These are phyloP conservation scores for Leucophora obtusa DNA, from an alignment of 2,888 invertebrate genomes.

Conservation along the genomic window DNA sequence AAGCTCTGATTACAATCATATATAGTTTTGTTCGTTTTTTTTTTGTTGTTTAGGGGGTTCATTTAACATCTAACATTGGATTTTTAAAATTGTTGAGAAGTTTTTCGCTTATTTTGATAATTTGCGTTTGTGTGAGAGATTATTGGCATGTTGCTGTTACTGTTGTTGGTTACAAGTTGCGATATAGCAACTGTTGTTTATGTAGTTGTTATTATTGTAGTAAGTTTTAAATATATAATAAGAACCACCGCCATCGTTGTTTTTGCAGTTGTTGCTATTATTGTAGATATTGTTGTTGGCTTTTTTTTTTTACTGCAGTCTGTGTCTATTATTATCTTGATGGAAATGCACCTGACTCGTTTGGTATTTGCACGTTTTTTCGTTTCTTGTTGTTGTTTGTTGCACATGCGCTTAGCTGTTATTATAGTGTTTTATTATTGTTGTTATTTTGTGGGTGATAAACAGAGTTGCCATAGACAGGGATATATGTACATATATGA, in stretches of 20 bases:
- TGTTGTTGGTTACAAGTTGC: constrained; percentile 51
- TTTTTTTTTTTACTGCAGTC: constrained; percentile 51
- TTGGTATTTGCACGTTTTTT: constrained; percentile 70
- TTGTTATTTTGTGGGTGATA: constrained; percentile 55
- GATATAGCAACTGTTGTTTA: constrained; percentile 53
- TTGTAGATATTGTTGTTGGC: constrained; percentile 33
- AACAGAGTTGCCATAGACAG: constrained; percentile 44
- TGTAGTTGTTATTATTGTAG: constrained; percentile 14
- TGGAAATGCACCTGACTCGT: constrained; percentile 78
- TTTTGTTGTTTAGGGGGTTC: constrained; percentile 33
- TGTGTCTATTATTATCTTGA: constrained; percentile 71
- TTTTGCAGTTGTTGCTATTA: constrained; percentile 27
- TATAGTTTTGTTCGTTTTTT: constrained; percentile 15
- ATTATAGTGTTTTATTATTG: constrained; percentile 54
- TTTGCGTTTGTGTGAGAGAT: constrained; percentile 43
- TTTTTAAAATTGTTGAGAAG: constrained; percentile 56
- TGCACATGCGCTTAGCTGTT: constrained; percentile 62
- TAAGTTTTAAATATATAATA: constrained; percentile 56
- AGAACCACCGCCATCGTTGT: constrained; percentile 51
- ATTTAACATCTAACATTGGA: constrained; percentile 42
- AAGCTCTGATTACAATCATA: constrained; percentile 14
- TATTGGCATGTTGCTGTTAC: constrained; percentile 45
- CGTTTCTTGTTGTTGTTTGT: constrained; percentile 21
- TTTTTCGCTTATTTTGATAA: constrained; percentile 41
- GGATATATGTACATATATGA: too few species aligned